Percentiles rank a stretch among this genome's conserved stretches.
phyloP scores from a whole-genome alignment of 2,113 vertebrate species.

The Cynopterus brachyotis region DNA sequence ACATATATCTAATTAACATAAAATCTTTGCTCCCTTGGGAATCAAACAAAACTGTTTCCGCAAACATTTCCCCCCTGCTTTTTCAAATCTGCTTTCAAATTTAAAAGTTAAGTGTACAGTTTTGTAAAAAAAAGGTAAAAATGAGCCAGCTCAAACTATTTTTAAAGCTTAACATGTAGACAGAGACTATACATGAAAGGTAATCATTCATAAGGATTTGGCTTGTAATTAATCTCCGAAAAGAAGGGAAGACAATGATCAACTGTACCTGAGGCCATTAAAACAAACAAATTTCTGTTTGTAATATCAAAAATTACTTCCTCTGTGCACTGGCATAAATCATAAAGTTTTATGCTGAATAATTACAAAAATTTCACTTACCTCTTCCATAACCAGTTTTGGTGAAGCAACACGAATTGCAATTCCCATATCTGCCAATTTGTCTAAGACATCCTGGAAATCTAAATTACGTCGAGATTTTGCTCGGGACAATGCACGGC shows the following conservation, averaged over 20 bases:
- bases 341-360: background rate
- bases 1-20: background rate
- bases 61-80: background rate
- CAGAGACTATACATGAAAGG: background rate
- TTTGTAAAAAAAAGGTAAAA: background rate
- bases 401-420: constrained; percentile 98
- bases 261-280: background rate
- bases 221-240: background rate
- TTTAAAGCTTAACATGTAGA: background rate
- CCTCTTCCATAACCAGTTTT: constrained; percentile 99
- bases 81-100: background rate
- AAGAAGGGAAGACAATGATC: background rate
- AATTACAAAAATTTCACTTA: constrained; percentile 73
- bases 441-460: constrained; percentile 98
- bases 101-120: background rate
- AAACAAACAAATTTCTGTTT: background rate
- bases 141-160: background rate
- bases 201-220: background rate
- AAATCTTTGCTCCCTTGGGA: background rate
- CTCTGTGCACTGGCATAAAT: background rate
- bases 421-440: constrained; percentile 96
- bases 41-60: background rate
- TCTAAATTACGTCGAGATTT: constrained; percentile 98
- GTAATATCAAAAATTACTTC: background rate
- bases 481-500: constrained; percentile 95